Evolutionary conservation across 2,888 invertebrate species (phyloP).

Genomic region (Callyntrura guangdongensis): DNA sequence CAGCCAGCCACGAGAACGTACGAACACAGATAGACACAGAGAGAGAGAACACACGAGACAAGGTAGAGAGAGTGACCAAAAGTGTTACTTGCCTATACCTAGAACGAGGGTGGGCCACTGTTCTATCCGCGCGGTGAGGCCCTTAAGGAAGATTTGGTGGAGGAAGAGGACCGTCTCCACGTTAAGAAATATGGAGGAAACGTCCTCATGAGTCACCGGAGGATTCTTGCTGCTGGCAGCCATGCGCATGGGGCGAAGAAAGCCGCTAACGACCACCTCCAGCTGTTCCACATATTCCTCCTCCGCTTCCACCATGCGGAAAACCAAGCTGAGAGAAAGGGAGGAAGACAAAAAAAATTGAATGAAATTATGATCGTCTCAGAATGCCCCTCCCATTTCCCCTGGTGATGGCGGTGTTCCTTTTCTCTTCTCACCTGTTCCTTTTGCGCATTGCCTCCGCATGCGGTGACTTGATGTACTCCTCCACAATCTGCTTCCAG

Average conservation of each 20-base stretch:
- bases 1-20: constrained; percentile 56
- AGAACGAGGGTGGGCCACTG: constrained; percentile 97
- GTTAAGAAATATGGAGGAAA: constrained; percentile 97
- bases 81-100: constrained; percentile 87
- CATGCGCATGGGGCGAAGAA: constrained; percentile 96
- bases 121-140: constrained; percentile 95
- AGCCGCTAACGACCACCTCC: constrained; percentile 94
- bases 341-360: too few relatives aligned
- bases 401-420: neutral
- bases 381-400: neutral
- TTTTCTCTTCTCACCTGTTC: constrained; percentile 89
- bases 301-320: constrained; percentile 97
- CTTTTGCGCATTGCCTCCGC: constrained; percentile 97
- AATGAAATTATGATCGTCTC: too few relatives aligned
- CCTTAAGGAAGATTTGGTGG: constrained; percentile 97
- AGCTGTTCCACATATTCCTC: constrained; percentile 97
- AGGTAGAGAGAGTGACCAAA: constrained; percentile 82
- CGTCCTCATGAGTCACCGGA: constrained; percentile 96
- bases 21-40: constrained; percentile 49
- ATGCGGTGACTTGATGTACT: constrained; percentile 97
- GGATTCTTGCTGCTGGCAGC: constrained; percentile 95
- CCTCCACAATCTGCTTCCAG: constrained; percentile 98
- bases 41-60: constrained; percentile 76
- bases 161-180: constrained; percentile 96
- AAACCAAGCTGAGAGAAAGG: constrained; percentile 89